These are phyloP conservation scores for Tetrax tetrax DNA, from an alignment of 2,113 vertebrate species.

Conservation along the genomic window DNA sequence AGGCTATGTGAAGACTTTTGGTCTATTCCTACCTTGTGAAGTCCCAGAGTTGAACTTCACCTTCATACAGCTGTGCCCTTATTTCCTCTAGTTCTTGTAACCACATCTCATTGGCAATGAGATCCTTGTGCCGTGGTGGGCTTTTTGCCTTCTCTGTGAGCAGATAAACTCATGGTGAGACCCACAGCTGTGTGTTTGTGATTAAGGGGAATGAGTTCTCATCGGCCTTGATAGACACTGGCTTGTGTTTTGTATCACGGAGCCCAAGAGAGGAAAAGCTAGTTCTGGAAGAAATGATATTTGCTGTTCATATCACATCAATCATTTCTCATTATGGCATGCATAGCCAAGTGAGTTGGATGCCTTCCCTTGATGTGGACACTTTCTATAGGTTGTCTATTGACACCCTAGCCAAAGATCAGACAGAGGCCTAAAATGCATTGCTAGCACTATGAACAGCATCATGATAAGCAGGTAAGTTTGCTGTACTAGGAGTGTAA, in stretches of 20 bases:
- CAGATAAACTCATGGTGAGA: not conserved
- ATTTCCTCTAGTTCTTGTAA: not conserved
- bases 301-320: not conserved
- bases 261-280: not conserved
- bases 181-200: not conserved
- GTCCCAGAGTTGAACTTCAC: not conserved
- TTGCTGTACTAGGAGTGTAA: slow-evolving; percentile 29
- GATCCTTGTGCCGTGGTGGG: not conserved
- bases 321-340: not conserved
- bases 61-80: not conserved
- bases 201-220: not conserved
- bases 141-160: not conserved
- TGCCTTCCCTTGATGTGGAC: not conserved
- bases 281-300: not conserved
- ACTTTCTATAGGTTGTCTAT: not conserved
- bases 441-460: not conserved
- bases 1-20: not conserved
- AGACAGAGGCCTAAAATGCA: not conserved
- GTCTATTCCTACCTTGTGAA: not conserved
- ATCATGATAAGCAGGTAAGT: not conserved
- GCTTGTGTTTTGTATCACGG: not conserved
- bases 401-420: not conserved
- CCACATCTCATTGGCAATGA: not conserved
- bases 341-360: not conserved
- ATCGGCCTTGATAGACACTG: accelerated